Percentiles rank a stretch among this genome's conserved stretches.
These are phyloP conservation scores for Hypanus sabinus DNA, from an alignment of 2,113 vertebrate species.

Conservation along the genomic window DNA sequence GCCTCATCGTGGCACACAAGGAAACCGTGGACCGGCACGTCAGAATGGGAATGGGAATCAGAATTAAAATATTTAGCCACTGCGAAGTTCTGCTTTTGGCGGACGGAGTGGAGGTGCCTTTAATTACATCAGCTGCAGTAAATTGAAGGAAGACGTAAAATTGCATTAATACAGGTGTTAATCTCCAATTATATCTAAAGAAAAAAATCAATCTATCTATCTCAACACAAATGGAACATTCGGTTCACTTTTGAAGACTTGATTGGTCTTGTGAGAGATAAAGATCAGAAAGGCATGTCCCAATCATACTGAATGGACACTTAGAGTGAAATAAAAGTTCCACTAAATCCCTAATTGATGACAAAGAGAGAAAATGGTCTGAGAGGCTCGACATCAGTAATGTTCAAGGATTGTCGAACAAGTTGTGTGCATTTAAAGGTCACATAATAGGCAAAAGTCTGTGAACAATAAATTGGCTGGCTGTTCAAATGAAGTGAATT, in stretches of 20 bases:
- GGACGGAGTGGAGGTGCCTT: too few relatives aligned
- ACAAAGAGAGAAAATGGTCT: neutral
- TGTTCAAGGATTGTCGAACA: neutral
- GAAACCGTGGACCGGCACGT: too few relatives aligned
- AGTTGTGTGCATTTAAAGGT: neutral
- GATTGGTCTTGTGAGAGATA: neutral
- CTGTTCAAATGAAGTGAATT: neutral
- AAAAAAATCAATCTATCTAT: neutral
- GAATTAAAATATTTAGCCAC: too few relatives aligned
- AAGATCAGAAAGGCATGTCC: neutral
- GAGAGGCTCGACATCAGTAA: neutral
- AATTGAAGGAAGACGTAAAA: neutral
- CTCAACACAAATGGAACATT: constrained; percentile 13
- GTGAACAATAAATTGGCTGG: neutral
- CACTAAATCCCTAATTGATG: neutral
- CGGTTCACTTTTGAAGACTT: neutral
- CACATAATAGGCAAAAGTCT: neutral
- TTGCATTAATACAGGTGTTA: neutral
- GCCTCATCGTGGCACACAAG: too few relatives aligned
- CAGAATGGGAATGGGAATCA: too few relatives aligned
- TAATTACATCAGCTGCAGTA: neutral
- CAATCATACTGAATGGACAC: constrained; percentile 4
- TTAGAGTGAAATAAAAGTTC: neutral
- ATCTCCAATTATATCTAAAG: neutral
- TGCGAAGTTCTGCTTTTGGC: too few relatives aligned